Percentiles rank a stretch among this genome's conserved stretches.
phyloP scores from a whole-genome alignment of 2,797 vertebrate genomes.

The Carcharodon carcharias region DNA sequence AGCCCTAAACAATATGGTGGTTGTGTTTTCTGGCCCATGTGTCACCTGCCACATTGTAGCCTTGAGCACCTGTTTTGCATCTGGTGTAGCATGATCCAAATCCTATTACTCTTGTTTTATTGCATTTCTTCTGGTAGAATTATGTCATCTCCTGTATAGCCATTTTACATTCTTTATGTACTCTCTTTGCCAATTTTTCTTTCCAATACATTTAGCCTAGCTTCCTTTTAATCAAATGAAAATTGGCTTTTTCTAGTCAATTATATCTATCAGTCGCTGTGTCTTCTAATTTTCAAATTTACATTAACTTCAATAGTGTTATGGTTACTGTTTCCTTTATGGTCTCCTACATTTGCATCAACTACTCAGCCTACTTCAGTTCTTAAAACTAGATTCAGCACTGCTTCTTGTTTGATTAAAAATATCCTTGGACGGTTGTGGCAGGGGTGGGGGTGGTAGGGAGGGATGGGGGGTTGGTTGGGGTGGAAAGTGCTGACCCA shows the following conservation, averaged over 20 bases:
- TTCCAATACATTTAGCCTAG: background rate
- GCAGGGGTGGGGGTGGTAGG: too few relatives aligned
- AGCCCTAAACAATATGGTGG: background rate
- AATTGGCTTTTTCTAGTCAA: background rate
- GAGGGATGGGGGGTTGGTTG: too few relatives aligned
- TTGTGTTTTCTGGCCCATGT: background rate
- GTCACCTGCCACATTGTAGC: background rate
- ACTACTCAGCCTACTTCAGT: background rate
- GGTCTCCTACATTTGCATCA: background rate
- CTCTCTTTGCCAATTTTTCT: background rate
- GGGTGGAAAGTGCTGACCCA: too few relatives aligned
- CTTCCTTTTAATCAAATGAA: background rate
- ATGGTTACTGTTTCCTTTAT: background rate
- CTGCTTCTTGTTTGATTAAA: background rate
- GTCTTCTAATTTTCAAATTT: background rate
- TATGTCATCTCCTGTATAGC: background rate
- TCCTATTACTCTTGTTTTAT: background rate
- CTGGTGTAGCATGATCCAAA: background rate
- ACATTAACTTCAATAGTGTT: background rate
- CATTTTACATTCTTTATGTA: background rate
- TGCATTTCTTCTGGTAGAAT: background rate
- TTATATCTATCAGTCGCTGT: background rate
- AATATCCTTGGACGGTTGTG: too few relatives aligned
- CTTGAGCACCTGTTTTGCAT: background rate
- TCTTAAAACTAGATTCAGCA: background rate